Percentiles rank a stretch among this genome's conserved stretches.
These are phyloP conservation scores for Eupeodes corollae DNA, from an alignment of 1,140 invertebrate genomes.

Conservation along the genomic window DNA sequence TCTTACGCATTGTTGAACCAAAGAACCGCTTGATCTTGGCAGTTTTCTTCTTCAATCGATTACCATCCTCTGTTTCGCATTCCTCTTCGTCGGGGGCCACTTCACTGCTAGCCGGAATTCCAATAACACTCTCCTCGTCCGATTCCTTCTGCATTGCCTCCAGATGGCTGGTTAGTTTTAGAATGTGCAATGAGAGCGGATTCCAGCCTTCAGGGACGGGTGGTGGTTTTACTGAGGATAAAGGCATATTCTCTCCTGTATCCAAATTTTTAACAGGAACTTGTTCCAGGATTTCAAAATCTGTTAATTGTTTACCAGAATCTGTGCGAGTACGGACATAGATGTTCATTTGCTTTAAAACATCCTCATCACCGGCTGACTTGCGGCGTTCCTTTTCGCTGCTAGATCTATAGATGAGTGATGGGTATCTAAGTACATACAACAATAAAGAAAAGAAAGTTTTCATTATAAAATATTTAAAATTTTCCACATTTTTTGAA, in stretches of 20 bases:
- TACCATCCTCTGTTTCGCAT: slow-evolving; percentile 34
- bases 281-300: slow-evolving; percentile 85
- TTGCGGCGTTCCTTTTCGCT: slow-evolving; percentile 53
- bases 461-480: too few species aligned
- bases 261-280: slow-evolving; percentile 88
- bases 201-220: slow-evolving; percentile 39
- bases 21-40: slow-evolving; percentile 72
- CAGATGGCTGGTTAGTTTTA: slow-evolving; percentile 52
- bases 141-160: slow-evolving; percentile 46
- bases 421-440: slow-evolving; percentile 21
- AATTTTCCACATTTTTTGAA: too few species aligned
- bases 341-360: slow-evolving; percentile 57
- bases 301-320: slow-evolving; percentile 71
- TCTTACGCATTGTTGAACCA: slow-evolving; percentile 75
- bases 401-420: slow-evolving; percentile 16
- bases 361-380: slow-evolving; percentile 61
- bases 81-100: slow-evolving; percentile 46
- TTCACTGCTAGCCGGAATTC: slow-evolving; percentile 52
- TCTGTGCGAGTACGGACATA: slow-evolving; percentile 70
- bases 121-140: slow-evolving; percentile 74
- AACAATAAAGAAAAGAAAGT: too few species aligned
- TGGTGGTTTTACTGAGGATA: slow-evolving; percentile 35
- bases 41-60: slow-evolving; percentile 43
- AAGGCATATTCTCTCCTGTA: slow-evolving; percentile 51
- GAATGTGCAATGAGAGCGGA: slow-evolving; percentile 87